Conservation (phyloP, 2,888 invertebrate species). For the Charanyca ferruginea region DNA sequence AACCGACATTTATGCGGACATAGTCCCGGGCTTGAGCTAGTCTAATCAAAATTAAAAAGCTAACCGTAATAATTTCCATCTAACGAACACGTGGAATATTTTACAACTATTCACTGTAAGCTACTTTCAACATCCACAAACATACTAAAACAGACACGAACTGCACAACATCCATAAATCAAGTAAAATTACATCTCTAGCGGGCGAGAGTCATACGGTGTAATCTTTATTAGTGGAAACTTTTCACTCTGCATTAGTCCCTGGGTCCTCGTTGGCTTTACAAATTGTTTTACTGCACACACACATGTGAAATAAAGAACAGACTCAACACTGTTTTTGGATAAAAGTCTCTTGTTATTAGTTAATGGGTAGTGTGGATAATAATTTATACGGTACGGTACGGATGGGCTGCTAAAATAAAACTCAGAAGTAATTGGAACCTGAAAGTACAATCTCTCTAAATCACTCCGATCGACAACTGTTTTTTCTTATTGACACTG, state of each 20-base stretch:
- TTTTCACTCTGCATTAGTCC: conserved; percentile 77
- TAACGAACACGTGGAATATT: conserved; percentile 6
- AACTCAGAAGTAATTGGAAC: too few species aligned
- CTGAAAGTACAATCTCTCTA: too few species aligned
- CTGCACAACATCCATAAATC: conserved; percentile 52
- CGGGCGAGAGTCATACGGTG: conserved; percentile 47
- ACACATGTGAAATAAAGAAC: conserved; percentile 49
- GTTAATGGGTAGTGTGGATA: neutral
- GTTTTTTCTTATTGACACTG: too few species aligned
- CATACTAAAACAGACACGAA: conserved; percentile 14
- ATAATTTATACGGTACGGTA: neutral
- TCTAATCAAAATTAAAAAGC: too few species aligned
- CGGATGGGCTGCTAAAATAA: too few species aligned
- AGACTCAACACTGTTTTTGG: conserved; percentile 21
- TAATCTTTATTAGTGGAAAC: conserved; percentile 79
- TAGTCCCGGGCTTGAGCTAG: too few species aligned
- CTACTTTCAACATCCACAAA: conserved; percentile 29
- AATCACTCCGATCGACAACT: too few species aligned
- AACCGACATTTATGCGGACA: too few species aligned
- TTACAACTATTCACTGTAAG: conserved; percentile 18
- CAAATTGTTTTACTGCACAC: conserved; percentile 73
- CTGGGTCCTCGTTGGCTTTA: conserved; percentile 71
- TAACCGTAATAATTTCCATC: neutral
- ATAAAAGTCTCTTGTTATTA: conserved; percentile 6
- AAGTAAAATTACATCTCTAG: conserved; percentile 61